These are phyloP conservation scores for Willisornis vidua DNA, from an alignment of 2,113 vertebrate genomes.

Conservation along the genomic window DNA sequence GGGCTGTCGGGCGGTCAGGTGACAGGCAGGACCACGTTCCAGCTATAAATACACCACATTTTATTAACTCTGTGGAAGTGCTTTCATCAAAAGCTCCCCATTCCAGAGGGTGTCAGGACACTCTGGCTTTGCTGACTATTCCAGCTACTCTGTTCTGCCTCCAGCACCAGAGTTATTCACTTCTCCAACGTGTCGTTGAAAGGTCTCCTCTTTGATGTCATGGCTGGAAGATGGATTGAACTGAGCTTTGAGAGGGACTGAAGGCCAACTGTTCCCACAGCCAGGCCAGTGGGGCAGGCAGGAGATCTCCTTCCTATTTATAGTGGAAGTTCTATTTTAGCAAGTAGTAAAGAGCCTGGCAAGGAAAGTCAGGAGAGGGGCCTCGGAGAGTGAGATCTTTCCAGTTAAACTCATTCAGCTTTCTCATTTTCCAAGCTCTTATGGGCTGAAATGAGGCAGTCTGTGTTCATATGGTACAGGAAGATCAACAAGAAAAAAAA, in stretches of 20 bases:
- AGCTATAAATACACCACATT: neutral
- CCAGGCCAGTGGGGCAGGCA: neutral
- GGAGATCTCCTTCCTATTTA: neutral
- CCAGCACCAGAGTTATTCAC: neutral
- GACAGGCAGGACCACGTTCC: neutral
- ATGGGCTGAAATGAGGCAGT: neutral
- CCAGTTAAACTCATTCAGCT: neutral
- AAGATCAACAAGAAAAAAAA: neutral
- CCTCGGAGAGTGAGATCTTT: neutral
- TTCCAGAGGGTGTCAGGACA: neutral
- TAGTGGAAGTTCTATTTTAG: neutral
- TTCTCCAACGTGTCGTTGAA: neutral
- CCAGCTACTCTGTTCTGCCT: neutral
- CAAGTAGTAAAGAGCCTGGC: neutral
- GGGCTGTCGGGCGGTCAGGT: neutral
- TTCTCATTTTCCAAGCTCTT: neutral
- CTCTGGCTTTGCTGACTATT: neutral
- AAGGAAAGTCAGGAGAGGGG: neutral
- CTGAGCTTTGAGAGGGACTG: neutral
- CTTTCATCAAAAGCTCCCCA: neutral
- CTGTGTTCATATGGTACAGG: neutral
- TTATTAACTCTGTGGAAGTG: accelerated
- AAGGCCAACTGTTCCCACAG: neutral
- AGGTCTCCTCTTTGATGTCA: neutral
- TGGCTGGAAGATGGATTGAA: neutral